phyloP scores from a whole-genome alignment of 2,797 vertebrate species.

The Novumbra hubbsi region DNA sequence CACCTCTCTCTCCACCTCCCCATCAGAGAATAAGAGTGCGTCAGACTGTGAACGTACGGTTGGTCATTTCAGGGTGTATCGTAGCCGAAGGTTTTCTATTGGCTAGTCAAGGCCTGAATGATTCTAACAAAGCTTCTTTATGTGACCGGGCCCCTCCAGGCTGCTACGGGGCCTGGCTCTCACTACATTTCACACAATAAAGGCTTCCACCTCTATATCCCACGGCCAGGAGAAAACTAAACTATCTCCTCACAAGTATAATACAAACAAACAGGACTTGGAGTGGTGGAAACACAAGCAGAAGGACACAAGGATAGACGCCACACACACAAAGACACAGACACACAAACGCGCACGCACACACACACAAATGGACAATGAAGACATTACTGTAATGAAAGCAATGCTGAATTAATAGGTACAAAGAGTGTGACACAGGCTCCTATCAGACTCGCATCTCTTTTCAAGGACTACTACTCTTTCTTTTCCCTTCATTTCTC shows the following conservation, averaged over 20 bases:
- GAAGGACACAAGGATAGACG: too few species aligned
- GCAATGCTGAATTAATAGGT: background rate
- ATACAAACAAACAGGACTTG: background rate
- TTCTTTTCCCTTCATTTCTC: slow-evolving; percentile 19
- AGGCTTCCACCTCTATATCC: slow-evolving; percentile 14
- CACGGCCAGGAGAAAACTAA: background rate
- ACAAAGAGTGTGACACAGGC: background rate
- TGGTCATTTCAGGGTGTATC: slow-evolving; percentile 49
- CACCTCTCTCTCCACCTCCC: background rate
- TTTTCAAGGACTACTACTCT: slow-evolving; percentile 55
- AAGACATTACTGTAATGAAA: background rate
- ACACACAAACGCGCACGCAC: slow-evolving; percentile 1
- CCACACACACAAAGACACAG: background rate
- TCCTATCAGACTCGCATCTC: slow-evolving; percentile 12
- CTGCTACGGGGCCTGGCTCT: background rate
- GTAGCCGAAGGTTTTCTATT: slow-evolving; percentile 3
- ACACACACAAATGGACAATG: background rate
- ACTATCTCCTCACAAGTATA: slow-evolving; percentile 11
- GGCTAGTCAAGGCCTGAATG: background rate
- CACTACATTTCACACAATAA: background rate
- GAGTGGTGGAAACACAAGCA: background rate
- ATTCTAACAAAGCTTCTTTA: background rate
- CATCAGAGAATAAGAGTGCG: background rate
- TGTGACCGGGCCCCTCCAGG: background rate
- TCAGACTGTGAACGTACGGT: slow-evolving; percentile 48